These are phyloP conservation scores for Silurus asotus DNA, from an alignment of 2,113 vertebrate genomes.

Conservation along the genomic window DNA sequence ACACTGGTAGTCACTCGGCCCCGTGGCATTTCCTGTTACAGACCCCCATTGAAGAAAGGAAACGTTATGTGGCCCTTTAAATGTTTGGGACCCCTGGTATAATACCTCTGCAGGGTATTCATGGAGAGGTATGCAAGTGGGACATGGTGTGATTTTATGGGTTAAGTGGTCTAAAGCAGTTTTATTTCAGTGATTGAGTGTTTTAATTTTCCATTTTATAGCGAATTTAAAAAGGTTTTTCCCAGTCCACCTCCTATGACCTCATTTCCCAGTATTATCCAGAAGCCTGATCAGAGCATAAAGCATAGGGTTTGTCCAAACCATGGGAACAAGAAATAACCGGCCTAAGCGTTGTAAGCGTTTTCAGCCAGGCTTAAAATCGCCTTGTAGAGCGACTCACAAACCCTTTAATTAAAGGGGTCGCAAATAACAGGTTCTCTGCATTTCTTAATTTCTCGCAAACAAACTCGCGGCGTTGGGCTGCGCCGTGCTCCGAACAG, in stretches of 20 bases:
- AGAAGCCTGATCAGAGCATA: not conserved
- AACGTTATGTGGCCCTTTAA: not conserved
- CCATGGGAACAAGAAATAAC: conserved; percentile 54
- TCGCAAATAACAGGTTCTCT: conserved; percentile 68
- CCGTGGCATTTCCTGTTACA: too few relatives aligned
- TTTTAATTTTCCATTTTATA: not conserved
- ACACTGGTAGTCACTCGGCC: too few relatives aligned
- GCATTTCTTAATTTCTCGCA: conserved; percentile 65
- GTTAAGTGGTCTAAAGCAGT: too few relatives aligned
- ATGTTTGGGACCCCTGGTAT: not conserved
- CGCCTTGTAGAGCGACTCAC: conserved; percentile 52
- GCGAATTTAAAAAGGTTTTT: too few relatives aligned
- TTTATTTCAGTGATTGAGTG: not conserved
- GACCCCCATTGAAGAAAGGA: too few relatives aligned
- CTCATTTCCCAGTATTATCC: not conserved
- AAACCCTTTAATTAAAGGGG: conserved; percentile 62
- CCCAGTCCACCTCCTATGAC: too few relatives aligned
- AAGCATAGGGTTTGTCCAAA: conserved; percentile 22
- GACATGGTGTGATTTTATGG: not conserved
- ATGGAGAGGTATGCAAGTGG: not conserved
- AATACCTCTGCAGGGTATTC: not conserved
- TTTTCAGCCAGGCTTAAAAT: conserved; percentile 60
- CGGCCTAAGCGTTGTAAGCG: conserved; percentile 44
- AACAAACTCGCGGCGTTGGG: conserved; percentile 58
- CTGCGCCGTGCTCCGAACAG: conserved; percentile 46